Base-by-base conservation (phyloP, 2,113 vertebrate genomes). In the Protobothrops mucrosquamatus region DNA sequence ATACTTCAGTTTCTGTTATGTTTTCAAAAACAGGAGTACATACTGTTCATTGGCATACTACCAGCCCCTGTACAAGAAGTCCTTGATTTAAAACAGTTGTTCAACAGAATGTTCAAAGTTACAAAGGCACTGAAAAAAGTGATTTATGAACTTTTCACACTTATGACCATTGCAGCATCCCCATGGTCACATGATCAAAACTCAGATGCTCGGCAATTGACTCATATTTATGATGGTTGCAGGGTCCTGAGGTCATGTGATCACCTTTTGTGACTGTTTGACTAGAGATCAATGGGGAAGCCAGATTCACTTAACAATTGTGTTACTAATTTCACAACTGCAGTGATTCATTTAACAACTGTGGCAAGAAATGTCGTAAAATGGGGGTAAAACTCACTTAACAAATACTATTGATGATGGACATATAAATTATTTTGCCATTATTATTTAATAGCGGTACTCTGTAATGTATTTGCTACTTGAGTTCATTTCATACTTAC, bases 401-500 rank as follows among this genome's bases (percentile, higher is more conserved):
- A 69, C 29, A 29, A 69, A 69, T n/a, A 22, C 51, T 57, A n/a
- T 85, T 20, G 57, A 51, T 59, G 52, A 11, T 59, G 29, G 18
- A 23, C 74, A 61, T 23, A 3, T 52, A 88, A 46, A 85, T 34
- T 23, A 92, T 87, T 29, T 34, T 89, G 57, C n/a, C 26, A 46
- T 22, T 55, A 86, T 48, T 59, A 23, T 64, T 34, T 22, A 15
- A 43, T 24, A 69, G 20, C 24, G 26, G 18, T 7, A 20, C 48
- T 81, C 48, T 46, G 12, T 55, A 92, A 29, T 43, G 39, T 43
- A 87, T 92, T 22, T 92, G 46, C n/a, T 10, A 56, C 3, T 4
- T 48, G 24, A 81, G 7, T 56, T 90, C 24, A 57, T 61, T 39
- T 89, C 92, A 51, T 85, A 98, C 99, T 98, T 97, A 99, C 99